Base-by-base conservation (phyloP, 2,797 vertebrate genomes). In the Moxostoma hubbsi region DNA sequence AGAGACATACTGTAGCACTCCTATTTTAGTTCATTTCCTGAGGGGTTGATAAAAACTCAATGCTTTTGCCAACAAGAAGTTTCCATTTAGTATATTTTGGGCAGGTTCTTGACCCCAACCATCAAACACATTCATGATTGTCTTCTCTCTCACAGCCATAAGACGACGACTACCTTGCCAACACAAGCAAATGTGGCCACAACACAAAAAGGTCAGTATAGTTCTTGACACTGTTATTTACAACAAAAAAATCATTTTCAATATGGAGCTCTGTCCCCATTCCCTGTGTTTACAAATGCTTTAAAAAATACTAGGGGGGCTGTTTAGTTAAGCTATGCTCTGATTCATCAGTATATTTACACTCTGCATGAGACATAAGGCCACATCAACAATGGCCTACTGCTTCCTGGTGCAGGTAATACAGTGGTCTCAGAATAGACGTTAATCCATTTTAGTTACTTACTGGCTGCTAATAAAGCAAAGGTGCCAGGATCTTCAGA, bases 401-500 rank as follows among this genome's bases (percentile, higher is more conserved):
- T 24, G 50, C 49, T 55, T 63, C 73, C 82, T 84, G 85, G 84
- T 71, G 77, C 55, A 72, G 74, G 75, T 2, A 24, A 24, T 24
- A 36, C 78, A 77, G 36, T 6, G 15, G 24, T 82, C 90, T 85
- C 80, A 90, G 89, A 93, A 92, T 92, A 93, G 90, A 84, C 46
- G 53, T 15, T 94, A 92, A 93, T 90, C 91, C 90, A 84, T 86
- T 89, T 93, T 92, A 89, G 83, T 15, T 80, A 83, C 67, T 87
- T 85, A 85, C 54, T 88, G 87, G 67, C 82, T 68, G 69, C 64
- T 64, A 73, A 64, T 73, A 46, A 53, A 50, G 36, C 63, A 64
- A 11, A 65, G 55, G 63, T 82, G 43, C 62, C 58, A 9, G 46
- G 54, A 79, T 73, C 65, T 45, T 57, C 15, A 71, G 36, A 36